phyloP scores from a whole-genome alignment of 2,797 vertebrate species.

The Xiphorhynchus erythropygius region DNA sequence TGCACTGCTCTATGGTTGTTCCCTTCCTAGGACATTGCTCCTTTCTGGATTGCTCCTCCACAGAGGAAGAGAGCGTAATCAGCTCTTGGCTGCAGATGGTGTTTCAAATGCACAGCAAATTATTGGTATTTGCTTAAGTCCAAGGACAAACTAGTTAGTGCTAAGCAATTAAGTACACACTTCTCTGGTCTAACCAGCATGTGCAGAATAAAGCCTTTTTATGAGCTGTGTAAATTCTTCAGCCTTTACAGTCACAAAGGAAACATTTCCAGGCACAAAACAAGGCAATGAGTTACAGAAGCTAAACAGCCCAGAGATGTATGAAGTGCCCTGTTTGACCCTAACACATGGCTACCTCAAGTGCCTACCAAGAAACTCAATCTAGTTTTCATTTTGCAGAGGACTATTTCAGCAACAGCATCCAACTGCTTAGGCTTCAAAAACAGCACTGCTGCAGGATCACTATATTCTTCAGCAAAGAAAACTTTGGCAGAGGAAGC shows the following conservation, averaged over 20 bases:
- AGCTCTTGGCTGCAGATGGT: neutral
- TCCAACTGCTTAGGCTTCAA: neutral
- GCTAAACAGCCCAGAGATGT: neutral
- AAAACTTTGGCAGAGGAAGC: neutral
- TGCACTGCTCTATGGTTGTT: neutral
- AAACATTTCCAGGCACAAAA: neutral
- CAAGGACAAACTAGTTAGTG: neutral
- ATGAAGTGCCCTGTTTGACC: neutral
- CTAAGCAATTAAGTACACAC: neutral
- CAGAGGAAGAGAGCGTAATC: neutral
- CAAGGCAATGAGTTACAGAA: neutral
- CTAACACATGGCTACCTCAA: neutral
- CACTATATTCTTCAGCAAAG: neutral
- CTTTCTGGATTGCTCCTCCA: neutral
- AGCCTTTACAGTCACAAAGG: neutral
- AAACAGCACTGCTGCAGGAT: neutral
- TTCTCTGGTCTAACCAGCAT: neutral
- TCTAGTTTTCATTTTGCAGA: neutral
- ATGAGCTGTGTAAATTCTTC: neutral
- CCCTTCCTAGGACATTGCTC: neutral
- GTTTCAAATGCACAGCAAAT: neutral
- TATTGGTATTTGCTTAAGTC: neutral
- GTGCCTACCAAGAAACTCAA: neutral
- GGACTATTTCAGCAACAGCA: neutral
- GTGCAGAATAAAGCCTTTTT: neutral